phyloP scores from a whole-genome alignment of 2,113 vertebrate species.

The Tretioscincus oriximinensis region DNA sequence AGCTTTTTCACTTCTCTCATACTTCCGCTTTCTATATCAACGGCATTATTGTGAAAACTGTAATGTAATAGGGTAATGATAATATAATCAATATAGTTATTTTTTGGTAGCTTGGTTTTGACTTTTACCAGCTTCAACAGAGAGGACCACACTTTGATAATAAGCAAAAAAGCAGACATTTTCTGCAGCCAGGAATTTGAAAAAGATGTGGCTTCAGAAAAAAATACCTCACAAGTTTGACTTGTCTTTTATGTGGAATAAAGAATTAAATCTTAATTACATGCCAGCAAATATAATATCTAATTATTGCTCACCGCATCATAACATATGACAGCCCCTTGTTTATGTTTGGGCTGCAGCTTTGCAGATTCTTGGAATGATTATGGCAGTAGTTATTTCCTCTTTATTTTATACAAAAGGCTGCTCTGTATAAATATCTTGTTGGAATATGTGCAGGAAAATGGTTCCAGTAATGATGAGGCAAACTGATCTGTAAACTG shows the following conservation, averaged over 20 bases:
- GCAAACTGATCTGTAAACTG: conserved; percentile 53
- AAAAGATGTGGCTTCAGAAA: background rate
- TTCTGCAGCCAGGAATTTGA: conserved; percentile 15
- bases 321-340: background rate
- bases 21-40: background rate
- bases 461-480: conserved; percentile 34
- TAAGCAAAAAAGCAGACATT: background rate
- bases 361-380: background rate
- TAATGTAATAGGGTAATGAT: background rate
- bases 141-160: background rate
- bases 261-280: background rate
- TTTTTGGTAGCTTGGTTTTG: background rate
- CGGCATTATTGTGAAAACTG: background rate
- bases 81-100: background rate
- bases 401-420: conserved; percentile 10
- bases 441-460: conserved; percentile 31
- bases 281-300: conserved; percentile 10
- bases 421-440: conserved; percentile 6
- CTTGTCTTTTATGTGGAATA: background rate
- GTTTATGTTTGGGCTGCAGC: background rate
- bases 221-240: background rate
- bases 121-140: background rate
- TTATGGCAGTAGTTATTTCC: background rate
- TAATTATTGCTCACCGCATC: background rate
- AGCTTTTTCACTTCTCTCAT: background rate